phyloP scores from a whole-genome alignment of 2,113 vertebrate genomes.

The Acrocephalus kingi region DNA sequence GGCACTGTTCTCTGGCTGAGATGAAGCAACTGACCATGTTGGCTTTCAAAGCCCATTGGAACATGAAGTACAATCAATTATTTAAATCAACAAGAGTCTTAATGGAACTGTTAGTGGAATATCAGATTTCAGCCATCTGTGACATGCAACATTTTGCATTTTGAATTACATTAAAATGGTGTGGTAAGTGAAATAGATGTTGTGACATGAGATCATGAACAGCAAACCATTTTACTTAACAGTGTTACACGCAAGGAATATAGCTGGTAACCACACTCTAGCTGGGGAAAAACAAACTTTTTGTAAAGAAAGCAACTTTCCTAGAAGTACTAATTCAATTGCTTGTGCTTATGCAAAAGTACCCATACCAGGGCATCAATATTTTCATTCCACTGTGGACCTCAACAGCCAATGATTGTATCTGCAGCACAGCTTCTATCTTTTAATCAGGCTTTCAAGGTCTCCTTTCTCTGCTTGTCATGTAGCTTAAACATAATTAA shows the following conservation, averaged over 20 bases:
- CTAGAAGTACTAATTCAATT: not conserved
- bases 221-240: not conserved
- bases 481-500: conserved; percentile 27
- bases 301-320: not conserved
- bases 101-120: not conserved
- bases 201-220: not conserved
- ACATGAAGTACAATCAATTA: not conserved
- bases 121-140: not conserved
- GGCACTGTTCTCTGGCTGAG: not conserved
- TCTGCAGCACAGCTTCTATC: not conserved
- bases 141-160: not conserved
- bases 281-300: not conserved
- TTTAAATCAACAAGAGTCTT: conserved; percentile 17
- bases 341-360: not conserved
- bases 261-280: not conserved
- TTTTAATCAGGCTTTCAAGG: not conserved
- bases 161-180: not conserved
- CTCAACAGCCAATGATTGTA: not conserved
- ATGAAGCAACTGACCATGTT: not conserved
- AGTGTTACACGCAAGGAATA: not conserved
- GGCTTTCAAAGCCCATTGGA: not conserved
- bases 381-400: not conserved
- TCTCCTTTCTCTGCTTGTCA: conserved; percentile 7
- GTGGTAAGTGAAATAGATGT: not conserved
- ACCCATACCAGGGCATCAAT: not conserved